phyloP scores from a whole-genome alignment of 2,888 invertebrate species.

The Eilema depressum region DNA sequence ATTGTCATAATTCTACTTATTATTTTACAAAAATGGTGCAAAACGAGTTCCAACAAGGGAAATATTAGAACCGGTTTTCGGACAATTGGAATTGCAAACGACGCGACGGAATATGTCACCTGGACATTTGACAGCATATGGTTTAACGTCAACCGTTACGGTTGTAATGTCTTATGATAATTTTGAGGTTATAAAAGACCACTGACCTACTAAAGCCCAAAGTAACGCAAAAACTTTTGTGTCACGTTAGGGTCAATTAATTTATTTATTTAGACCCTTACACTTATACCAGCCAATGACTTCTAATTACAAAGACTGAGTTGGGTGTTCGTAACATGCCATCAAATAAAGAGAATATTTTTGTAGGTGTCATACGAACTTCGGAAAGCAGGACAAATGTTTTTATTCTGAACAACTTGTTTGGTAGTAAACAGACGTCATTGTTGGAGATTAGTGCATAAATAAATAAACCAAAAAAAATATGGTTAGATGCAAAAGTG shows the following conservation, averaged over 20 bases:
- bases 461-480: too few relatives aligned
- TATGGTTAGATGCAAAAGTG: too few relatives aligned
- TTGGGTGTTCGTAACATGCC: too few relatives aligned
- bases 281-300: too few relatives aligned
- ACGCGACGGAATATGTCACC: background rate
- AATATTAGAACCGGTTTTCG: constrained; percentile 31
- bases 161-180: background rate
- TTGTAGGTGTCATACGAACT: too few relatives aligned
- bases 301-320: too few relatives aligned
- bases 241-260: background rate
- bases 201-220: background rate
- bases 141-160: background rate
- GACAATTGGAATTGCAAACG: constrained; percentile 8
- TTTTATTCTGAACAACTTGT: too few relatives aligned
- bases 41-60: constrained; percentile 28
- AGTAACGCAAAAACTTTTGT: background rate
- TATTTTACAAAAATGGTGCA: constrained; percentile 32
- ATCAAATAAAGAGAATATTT: too few relatives aligned
- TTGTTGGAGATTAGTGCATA: too few relatives aligned
- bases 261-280: too few relatives aligned
- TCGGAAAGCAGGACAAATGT: too few relatives aligned
- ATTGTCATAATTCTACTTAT: constrained; percentile 21
- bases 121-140: background rate
- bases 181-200: background rate
- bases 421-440: too few relatives aligned